Evolutionary conservation across 2,888 invertebrate species (phyloP), one percentile per base, ranked within the genome.

Genomic region (Rhodophaea formosa): DNA sequence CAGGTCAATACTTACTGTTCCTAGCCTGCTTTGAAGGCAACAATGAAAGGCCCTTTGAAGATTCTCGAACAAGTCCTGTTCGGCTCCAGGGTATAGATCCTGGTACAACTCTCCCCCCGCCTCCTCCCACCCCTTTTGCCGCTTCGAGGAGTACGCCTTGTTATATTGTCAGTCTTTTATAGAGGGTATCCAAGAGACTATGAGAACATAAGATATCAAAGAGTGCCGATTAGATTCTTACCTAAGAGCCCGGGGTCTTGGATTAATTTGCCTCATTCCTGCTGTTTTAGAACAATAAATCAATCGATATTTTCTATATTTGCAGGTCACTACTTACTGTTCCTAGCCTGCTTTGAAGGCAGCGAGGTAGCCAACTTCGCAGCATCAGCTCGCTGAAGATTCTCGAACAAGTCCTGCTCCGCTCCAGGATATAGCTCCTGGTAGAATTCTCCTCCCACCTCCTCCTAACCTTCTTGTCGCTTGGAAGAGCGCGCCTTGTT

Each of bases 21-120:
- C 95, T 87, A 14, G 94, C 94, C 78, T 96, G 96, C 83, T 96
- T 96, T 64, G 96, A 96, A 0, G 96, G 96, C 64, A 96, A 84
- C 56, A 96, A 80, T 6, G 96, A 96, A 0, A 95, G 65, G 93
- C 92, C 68, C 94, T 92, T 70, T 95, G 89, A 0, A 94, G 93
- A 69, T 95, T 94, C 62, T 96, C 95, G 64, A 94, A 93, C 56
- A 94, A 91, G n/a, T n/a, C n/a, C 71, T 92, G 92, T 61, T 91
- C 92, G 2, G 89, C 93, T 0, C 93, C 94, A 7, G 96, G 96
- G 84, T 96, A 96, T 68, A 95, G 92, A 82, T 96, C 96, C 81
- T 96, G 96, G 84, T 96, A 96, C 87, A 96, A 96, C 87, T 96
- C 96, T 1, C 94, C 94, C 0, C 96, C 96, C 5, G 96, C 96